Base-by-base conservation (phyloP, 2,113 vertebrate genomes). In the Bubalus kerabau region DNA sequence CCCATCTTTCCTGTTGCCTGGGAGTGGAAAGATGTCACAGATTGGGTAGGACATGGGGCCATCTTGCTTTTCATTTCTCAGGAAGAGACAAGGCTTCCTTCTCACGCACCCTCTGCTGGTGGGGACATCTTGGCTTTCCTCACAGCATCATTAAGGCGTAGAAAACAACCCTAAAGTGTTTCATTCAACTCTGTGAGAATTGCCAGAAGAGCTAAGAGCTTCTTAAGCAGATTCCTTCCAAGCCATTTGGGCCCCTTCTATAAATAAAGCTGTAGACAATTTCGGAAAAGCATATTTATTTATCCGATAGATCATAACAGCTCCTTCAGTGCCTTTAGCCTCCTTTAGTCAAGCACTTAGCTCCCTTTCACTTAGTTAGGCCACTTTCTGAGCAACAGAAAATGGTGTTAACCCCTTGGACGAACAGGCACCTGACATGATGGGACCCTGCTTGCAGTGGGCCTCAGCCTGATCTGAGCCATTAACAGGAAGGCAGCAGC, bases 251-350 rank as follows among this genome's bases (percentile, higher is more conserved):
- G 94, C 82, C 87, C 86, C 93, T 95, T 89, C 82, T 96, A 82
- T 93, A 97, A 97, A 98, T 96, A 97, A 97, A 76, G 86, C 91
- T 89, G 84, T 28, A 46, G 93, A 91, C 82, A 48, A 90, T 87
- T 94, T 97, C 9, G 3, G 86, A 88, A 91, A 76, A 94, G 86
- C 46, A 26, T 85, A 76, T 96, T 93, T 97, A 93, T 97, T 97
- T 96, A 93, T 96, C 94, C 15, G 96, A 62, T 82, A 62, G 76
- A 85, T 96, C 57, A 7, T 92, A 96, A 95, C 6, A 7, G 91
- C 83, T 48, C 83, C 59, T 93, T 60, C 17, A 0, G 67, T 52
- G 82, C 83, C 82, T 36, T 91, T 48, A 40, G 94, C 97, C 60
- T 88, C 82, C 56, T 10, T 48, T 95, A 90, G 57, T 88, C 24